Percentiles rank a stretch among this genome's conserved stretches.
Evolutionary conservation across 2,797 vertebrate genomes (phyloP).

Genomic region (Oryzias dopingdopingensis): DNA sequence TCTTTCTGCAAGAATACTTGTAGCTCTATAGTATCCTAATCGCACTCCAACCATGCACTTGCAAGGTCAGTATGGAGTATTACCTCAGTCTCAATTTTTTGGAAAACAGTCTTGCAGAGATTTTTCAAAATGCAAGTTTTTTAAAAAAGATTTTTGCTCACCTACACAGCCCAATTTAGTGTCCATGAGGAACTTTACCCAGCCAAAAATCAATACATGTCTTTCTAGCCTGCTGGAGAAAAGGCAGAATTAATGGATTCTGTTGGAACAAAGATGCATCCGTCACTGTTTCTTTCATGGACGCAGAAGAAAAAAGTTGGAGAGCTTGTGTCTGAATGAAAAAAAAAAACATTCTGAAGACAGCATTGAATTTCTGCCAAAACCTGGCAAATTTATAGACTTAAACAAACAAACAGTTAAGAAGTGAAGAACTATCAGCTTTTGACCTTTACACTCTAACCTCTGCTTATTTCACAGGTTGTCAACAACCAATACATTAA

Average conservation of each 20-base stretch:
- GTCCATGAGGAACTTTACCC: constrained; percentile 32
- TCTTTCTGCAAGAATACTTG: constrained; percentile 22
- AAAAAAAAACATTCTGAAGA: constrained; percentile 33
- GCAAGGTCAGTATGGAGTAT: too few relatives aligned
- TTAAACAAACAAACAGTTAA: constrained; percentile 53
- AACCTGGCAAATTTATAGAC: constrained; percentile 47
- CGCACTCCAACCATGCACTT: too few relatives aligned
- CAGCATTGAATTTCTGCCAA: constrained; percentile 41
- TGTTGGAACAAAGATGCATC: constrained; percentile 36
- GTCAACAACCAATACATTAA: constrained; percentile 63
- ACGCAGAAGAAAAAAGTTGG: constrained; percentile 45
- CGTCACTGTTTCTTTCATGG: constrained; percentile 38
- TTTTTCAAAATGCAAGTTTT: constrained; percentile 4
- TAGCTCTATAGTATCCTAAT: not conserved
- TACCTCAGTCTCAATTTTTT: constrained; percentile 1
- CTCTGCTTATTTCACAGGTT: constrained; percentile 60
- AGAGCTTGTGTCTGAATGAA: constrained; percentile 46
- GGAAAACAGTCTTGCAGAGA: constrained; percentile 7
- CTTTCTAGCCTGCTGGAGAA: constrained; percentile 46
- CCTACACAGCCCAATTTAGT: constrained; percentile 19
- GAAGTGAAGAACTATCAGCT: constrained; percentile 51
- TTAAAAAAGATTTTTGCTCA: not conserved
- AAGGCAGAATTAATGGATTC: constrained; percentile 34
- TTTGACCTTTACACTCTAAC: constrained; percentile 70
- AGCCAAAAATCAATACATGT: constrained; percentile 38